Evolutionary conservation across 2,797 vertebrate genomes (phyloP).

Genomic region (Dallia pectoralis): DNA sequence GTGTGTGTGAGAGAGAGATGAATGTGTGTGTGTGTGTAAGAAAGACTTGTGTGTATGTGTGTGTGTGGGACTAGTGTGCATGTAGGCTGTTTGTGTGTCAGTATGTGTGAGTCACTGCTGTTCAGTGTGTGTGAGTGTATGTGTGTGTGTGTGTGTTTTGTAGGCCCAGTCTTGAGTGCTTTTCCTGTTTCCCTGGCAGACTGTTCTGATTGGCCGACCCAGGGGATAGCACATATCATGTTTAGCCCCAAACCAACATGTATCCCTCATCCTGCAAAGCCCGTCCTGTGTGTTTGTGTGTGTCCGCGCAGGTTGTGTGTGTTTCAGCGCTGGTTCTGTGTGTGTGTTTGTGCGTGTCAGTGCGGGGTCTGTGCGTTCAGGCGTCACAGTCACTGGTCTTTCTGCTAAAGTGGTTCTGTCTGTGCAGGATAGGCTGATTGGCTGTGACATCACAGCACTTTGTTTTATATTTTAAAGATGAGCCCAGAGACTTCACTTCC

Average conservation of each 20-base stretch:
- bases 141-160: constrained; percentile 56
- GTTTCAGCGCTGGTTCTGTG: constrained; percentile 13
- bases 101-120: constrained; percentile 49
- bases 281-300: constrained; percentile 23
- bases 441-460: constrained; percentile 79
- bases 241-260: constrained; percentile 81
- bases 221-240: constrained; percentile 75
- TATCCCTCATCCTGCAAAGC: constrained; percentile 72
- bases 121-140: constrained; percentile 51
- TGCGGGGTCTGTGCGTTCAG: constrained; percentile 73
- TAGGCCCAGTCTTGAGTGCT: constrained; percentile 71
- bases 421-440: constrained; percentile 68
- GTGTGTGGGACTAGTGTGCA: constrained; percentile 37
- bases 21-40: no score
- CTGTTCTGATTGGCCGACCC: constrained; percentile 75
- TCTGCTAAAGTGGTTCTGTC: constrained; percentile 72
- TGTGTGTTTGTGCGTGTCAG: constrained; percentile 54
- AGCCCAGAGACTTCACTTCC: constrained; percentile 68
- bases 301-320: constrained; percentile 16
- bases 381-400: constrained; percentile 69
- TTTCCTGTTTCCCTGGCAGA: constrained; percentile 72
- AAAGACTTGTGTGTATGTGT: constrained; percentile 33
- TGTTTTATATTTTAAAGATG: constrained; percentile 83
- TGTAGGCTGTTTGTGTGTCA: constrained; percentile 39
- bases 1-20: no score